Conservation (phyloP, 2,888 invertebrate genomes). For the Argyra leucocephala region DNA sequence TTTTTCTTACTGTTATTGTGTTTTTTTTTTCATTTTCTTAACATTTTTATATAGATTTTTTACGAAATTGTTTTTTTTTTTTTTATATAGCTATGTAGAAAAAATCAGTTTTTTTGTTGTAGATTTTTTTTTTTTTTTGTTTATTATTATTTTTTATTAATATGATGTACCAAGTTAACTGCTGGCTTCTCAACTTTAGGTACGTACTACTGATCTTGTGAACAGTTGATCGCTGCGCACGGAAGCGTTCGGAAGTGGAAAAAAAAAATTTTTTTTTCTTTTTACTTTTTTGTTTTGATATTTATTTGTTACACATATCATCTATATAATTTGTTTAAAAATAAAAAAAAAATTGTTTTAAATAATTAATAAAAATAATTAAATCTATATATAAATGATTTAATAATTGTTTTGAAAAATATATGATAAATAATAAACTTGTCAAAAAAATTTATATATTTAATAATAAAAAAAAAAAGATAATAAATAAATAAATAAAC, state of each 20-base stretch:
- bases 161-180: slow-evolving; percentile 5
- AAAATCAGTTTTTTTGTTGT: background rate
- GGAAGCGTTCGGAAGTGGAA: slow-evolving; percentile 45
- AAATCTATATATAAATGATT: background rate
- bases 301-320: background rate
- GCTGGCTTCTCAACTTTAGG: slow-evolving; percentile 9
- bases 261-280: slow-evolving; percentile 34
- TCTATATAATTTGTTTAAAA: background rate
- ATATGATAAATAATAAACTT: too few relatives aligned
- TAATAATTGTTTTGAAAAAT: background rate
- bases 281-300: background rate
- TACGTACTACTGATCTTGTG: slow-evolving; percentile 11
- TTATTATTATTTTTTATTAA: background rate
- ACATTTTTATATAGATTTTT: too few relatives aligned
- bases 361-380: background rate
- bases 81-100: background rate
- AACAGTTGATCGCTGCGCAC: slow-evolving; percentile 44
- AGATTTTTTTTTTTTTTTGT: too few relatives aligned
- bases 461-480: too few relatives aligned
- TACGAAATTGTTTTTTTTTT: too few relatives aligned
- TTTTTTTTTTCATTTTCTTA: background rate
- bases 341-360: background rate
- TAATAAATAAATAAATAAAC: too few relatives aligned
- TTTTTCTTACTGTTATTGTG: background rate
- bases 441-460: too few relatives aligned